Conservation (phyloP, 2,888 invertebrate species). For the Sycophila texana region DNA sequence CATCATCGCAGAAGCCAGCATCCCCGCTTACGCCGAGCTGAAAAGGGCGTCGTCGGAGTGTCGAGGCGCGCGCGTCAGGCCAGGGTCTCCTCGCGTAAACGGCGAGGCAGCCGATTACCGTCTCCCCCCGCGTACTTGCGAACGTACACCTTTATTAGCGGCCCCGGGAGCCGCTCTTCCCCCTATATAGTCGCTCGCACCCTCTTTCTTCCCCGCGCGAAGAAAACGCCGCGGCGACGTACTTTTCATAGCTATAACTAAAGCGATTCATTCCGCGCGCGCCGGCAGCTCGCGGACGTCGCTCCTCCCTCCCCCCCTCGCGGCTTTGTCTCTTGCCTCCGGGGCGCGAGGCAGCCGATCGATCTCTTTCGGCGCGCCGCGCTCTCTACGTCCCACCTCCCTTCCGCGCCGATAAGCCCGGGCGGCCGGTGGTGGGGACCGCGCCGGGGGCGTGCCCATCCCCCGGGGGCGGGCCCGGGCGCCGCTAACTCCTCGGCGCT, state of each 20-base stretch:
- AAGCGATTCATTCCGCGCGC: no score
- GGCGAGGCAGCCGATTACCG: conserved; percentile 36
- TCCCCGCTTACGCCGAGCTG: no score
- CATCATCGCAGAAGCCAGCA: no score
- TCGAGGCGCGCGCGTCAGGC: conserved; percentile 41
- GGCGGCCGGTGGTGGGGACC: neutral
- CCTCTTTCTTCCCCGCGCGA: neutral
- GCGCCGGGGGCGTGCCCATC: neutral
- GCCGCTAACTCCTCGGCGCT: neutral
- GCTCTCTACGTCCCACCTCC: neutral
- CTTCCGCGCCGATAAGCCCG: conserved; percentile 8
- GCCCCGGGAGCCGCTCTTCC: neutral
- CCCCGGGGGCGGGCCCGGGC: neutral
- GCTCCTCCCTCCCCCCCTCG: neutral
- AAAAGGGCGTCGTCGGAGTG: conserved; percentile 14
- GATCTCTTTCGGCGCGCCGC: conserved; percentile 63
- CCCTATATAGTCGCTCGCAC: no score
- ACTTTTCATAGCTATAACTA: no score
- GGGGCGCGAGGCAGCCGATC: conserved; percentile 61
- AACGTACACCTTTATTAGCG: conserved; percentile 40
- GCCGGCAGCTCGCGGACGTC: neutral
- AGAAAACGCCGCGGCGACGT: neutral
- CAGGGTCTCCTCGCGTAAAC: conserved; percentile 10
- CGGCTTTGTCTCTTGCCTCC: neutral
- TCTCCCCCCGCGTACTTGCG: neutral